These are phyloP conservation scores for Procavia capensis DNA, from an alignment of 2,113 vertebrate genomes.

Conservation along the genomic window DNA sequence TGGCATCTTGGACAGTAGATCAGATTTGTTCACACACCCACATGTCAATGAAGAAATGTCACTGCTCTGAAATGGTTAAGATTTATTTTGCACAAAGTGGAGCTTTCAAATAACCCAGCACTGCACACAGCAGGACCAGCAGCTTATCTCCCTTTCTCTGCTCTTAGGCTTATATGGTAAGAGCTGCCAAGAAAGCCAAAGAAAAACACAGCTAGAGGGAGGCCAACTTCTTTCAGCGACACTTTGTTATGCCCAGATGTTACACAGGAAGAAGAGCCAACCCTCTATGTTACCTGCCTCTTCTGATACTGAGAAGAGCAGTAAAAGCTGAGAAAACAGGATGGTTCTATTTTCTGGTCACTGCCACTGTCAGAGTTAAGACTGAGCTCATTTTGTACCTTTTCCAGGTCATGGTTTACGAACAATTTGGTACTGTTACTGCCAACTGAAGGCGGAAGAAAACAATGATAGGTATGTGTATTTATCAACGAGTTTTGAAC, in stretches of 20 bases:
- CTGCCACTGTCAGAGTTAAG: neutral
- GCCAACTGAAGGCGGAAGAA: neutral
- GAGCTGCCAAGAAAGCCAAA: neutral
- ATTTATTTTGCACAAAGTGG: neutral
- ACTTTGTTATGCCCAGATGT: neutral
- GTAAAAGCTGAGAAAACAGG: neutral
- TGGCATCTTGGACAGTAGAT: neutral
- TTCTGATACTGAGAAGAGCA: neutral
- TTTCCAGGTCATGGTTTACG: slow-evolving; percentile 19
- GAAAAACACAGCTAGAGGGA: neutral
- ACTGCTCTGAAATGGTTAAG: slow-evolving; percentile 15
- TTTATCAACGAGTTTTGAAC: neutral
- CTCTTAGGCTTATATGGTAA: neutral
- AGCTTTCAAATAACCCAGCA: neutral
- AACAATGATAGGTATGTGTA: neutral
- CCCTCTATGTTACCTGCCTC: neutral
- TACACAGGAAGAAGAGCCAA: neutral
- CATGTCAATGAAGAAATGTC: slow-evolving; percentile 29
- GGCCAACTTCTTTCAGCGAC: neutral
- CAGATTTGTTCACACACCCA: neutral
- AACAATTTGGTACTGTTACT: neutral
- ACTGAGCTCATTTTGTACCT: neutral
- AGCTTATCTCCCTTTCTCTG: neutral
- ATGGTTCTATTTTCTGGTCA: neutral
- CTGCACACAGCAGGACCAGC: neutral